Base-by-base conservation (phyloP, 2,888 invertebrate species). In the Chrysodeixis includens region DNA sequence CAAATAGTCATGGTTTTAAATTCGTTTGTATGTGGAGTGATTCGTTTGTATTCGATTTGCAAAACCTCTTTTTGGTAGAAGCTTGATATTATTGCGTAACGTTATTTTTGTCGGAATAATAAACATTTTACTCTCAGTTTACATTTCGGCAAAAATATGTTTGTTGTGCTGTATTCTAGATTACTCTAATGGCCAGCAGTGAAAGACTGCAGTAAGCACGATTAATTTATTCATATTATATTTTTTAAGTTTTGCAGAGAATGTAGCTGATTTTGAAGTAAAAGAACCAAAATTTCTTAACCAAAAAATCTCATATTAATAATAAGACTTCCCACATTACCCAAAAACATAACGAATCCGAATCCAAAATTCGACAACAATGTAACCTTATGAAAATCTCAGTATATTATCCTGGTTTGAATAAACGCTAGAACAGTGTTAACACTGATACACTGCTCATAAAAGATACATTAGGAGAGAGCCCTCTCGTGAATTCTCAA, bases 381-480 rank as follows among this genome's bases (percentile, higher is more conserved):
- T 20, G 10, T 20, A 20, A 18, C 18, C 18, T 49, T 49, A 20
- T 20, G 1, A 40, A 49, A 49, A 49, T 55, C 18, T 35, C 12
- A 55, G 18, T 12, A 35, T 32, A 54, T 54, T 32, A 18, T 20
- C 12, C 32, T 14, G 20, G 18, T 55, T 32, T 12, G 14, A 32
- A 55, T 55, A 55, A 32, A 55, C 18, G 18, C 46, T 49, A 20
- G 16, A 20, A 22, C n/a, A 40, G 46, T 20, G 46, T 49, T 40
- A 55, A 56, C 55, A 40, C 20, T 8, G 35, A 40, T 56, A 56
- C 55, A 22, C 40, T 7, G 35, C 40, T 56, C 35, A 22, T 56
- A n/a, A 22, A 56, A 56, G 18, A 40, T 40, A 40, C 40, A 56
- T 56, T 32, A 32, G 16, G 18, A 20, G 55, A 22, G 35, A n/a